Percentiles rank a stretch among this genome's conserved stretches.
phyloP scores from a whole-genome alignment of 2,113 vertebrate genomes.

The Archocentrus centrarchus region DNA sequence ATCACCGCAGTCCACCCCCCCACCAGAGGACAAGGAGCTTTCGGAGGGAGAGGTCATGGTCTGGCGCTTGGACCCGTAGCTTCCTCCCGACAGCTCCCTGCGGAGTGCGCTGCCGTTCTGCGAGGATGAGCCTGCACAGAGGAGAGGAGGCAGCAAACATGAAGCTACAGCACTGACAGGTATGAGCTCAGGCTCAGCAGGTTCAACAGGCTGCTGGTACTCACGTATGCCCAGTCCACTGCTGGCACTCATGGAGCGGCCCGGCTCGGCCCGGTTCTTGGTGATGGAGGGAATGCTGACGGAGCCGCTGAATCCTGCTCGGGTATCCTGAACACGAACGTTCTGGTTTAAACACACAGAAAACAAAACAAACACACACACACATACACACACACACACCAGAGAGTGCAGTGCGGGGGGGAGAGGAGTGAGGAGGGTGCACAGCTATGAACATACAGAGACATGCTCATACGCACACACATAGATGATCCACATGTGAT shows the following conservation, averaged over 20 bases:
- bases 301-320: slow-evolving; percentile 94
- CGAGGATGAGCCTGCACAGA: slow-evolving; percentile 85
- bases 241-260: slow-evolving; percentile 98
- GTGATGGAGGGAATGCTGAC: slow-evolving; percentile 98
- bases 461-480: slow-evolving; percentile 24
- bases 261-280: slow-evolving; percentile 92
- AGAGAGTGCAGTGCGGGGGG: slow-evolving; percentile 35
- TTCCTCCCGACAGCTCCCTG: slow-evolving; percentile 91
- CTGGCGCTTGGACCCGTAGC: slow-evolving; percentile 90
- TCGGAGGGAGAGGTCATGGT: slow-evolving; percentile 95
- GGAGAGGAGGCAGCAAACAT: not conserved
- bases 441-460: not conserved
- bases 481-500: not conserved
- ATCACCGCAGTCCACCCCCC: slow-evolving; percentile 92
- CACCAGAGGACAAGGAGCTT: slow-evolving; percentile 95
- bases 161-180: not conserved
- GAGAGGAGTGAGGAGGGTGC: slow-evolving; percentile 53
- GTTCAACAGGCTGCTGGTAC: slow-evolving; percentile 52
- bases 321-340: slow-evolving; percentile 92
- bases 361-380: slow-evolving; percentile 6
- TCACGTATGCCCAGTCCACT: slow-evolving; percentile 95
- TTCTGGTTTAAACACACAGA: slow-evolving; percentile 83
- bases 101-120: slow-evolving; percentile 95
- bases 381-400: slow-evolving; percentile 1
- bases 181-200: not conserved